A percentile compares a stretch with the other conserved stretches of the same genome.
phyloP scores from a whole-genome alignment of 2,888 invertebrate species.

The Caenorhabditis sp. region DNA sequence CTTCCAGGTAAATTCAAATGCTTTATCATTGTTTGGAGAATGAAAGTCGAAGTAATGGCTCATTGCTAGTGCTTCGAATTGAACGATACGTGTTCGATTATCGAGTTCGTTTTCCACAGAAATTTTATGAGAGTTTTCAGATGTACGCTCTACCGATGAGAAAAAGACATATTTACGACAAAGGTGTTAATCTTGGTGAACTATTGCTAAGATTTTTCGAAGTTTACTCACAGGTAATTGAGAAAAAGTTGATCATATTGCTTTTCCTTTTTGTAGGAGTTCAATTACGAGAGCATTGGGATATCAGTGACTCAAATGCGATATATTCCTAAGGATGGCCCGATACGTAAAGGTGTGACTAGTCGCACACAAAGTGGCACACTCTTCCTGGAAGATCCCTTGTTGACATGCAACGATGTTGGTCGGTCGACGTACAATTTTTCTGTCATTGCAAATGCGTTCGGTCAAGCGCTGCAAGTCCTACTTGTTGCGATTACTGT shows the following conservation, averaged over 20 bases:
- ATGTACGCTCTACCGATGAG: constrained; percentile 43
- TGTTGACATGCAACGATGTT: constrained; percentile 91
- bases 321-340: constrained; percentile 27
- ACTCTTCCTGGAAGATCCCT: constrained; percentile 95
- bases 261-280: constrained; percentile 75
- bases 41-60: too few relatives aligned
- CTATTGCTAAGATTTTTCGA: constrained; percentile 68
- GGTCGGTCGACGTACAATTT: constrained; percentile 95
- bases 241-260: constrained; percentile 74
- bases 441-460: constrained; percentile 88
- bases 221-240: constrained; percentile 73
- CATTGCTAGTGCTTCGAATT: too few relatives aligned
- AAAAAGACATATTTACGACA: constrained; percentile 28
- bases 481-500: constrained; percentile 30
- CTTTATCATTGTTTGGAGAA: too few relatives aligned
- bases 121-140: constrained; percentile 30
- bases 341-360: constrained; percentile 2
- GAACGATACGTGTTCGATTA: neutral
- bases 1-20: constrained; percentile 81
- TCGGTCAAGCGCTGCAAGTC: constrained; percentile 88
- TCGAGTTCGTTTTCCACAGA: neutral
- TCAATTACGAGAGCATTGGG: constrained; percentile 85
- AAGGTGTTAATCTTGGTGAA: constrained; percentile 80
- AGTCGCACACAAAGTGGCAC: constrained; percentile 78
- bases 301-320: constrained; percentile 43